Base-by-base conservation (phyloP, 1,140 invertebrate genomes). In the Musca vetustissima region DNA sequence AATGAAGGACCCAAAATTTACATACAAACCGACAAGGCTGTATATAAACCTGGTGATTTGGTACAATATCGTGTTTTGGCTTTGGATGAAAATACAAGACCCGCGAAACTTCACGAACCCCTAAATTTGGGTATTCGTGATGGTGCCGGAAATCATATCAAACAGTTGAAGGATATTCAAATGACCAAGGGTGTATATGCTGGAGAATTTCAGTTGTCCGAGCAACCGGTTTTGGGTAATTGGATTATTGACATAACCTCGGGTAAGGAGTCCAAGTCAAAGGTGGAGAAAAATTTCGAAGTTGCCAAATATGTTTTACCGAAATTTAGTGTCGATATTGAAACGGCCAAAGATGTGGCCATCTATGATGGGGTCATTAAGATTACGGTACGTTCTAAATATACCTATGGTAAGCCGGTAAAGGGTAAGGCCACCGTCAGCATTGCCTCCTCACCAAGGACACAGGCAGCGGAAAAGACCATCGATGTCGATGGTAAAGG, bases 11-110 rank as follows among this genome's bases (percentile, higher is more conserved):
- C 93, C 72, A 94, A 93, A 9, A 88, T 96, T 1, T 95, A 97
- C 74, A 89, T 98, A 71, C 96, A 98, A 82, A 97, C 95, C 0
- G 96, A 98, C 83, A 94, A 96, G 83, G 89, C 93, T 1, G 91
- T 97, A 67, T 98, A 98, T 81, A 94, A 97, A 79, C 95, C 95
- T 0, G 89, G 91, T 13, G 89, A 93, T 76, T 89, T 88, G 70
- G 89, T 98, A 8, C 87, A 91, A 76, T 98, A 96, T 76, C 87
- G 96, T 71, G 89, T 92, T n/a, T 84, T 98, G 32, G 86, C 93
- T 24, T 83, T 96, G 22, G 90, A 93, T 80, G 88, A 90, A 1
- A 86, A 90, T 71, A 84, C 96, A 11, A 88, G 90, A 74, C 94
- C 81, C 69, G 86, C 81, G 70, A 88, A 66, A 83, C 70, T 79